These are phyloP conservation scores for Achlya flavicornis DNA, from an alignment of 2,888 invertebrate species.

Conservation along the genomic window DNA sequence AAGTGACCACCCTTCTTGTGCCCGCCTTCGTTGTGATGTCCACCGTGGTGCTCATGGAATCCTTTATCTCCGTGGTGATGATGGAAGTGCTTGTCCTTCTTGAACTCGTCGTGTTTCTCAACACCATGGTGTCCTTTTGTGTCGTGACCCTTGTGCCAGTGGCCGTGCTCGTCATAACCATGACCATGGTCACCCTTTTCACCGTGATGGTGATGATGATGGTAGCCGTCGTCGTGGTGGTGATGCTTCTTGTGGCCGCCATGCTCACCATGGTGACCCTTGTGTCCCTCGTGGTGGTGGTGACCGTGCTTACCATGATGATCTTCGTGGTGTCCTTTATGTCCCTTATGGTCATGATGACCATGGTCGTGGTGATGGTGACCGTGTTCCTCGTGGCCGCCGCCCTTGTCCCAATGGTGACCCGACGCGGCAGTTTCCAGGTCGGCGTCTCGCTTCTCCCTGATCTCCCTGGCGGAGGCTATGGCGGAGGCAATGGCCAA, in stretches of 20 bases:
- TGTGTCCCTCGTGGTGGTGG: conserved; percentile 83
- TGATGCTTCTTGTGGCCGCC: conserved; percentile 81
- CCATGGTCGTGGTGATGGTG: conserved; percentile 82
- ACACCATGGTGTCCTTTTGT: conserved; percentile 90
- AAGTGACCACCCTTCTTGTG: conserved; percentile 88
- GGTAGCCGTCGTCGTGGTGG: conserved; percentile 81
- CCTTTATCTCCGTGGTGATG: conserved; percentile 89
- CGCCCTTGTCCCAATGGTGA: conserved; percentile 55
- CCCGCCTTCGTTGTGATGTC: conserved; percentile 86
- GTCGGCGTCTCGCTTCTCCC: conserved; percentile 58
- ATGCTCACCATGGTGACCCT: conserved; percentile 74
- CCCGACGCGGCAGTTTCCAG: conserved; percentile 62
- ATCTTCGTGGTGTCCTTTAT: conserved; percentile 82
- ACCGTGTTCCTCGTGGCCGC: conserved; percentile 80
- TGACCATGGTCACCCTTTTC: conserved; percentile 79
- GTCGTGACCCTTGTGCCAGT: conserved; percentile 88
- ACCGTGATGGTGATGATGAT: conserved; percentile 77
- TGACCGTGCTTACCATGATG: conserved; percentile 85
- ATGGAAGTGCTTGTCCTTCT: conserved; percentile 89
- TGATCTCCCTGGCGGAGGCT: conserved; percentile 60
- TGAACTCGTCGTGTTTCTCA: conserved; percentile 89
- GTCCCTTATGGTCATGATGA: conserved; percentile 84
- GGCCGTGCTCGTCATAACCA: conserved; percentile 66
- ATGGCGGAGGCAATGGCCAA: conserved; percentile 60
- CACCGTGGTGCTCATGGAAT: conserved; percentile 87